Base-by-base conservation (phyloP, 37 sponge, comb jelly and placozoan genomes). In the Beroe forskalii region DNA sequence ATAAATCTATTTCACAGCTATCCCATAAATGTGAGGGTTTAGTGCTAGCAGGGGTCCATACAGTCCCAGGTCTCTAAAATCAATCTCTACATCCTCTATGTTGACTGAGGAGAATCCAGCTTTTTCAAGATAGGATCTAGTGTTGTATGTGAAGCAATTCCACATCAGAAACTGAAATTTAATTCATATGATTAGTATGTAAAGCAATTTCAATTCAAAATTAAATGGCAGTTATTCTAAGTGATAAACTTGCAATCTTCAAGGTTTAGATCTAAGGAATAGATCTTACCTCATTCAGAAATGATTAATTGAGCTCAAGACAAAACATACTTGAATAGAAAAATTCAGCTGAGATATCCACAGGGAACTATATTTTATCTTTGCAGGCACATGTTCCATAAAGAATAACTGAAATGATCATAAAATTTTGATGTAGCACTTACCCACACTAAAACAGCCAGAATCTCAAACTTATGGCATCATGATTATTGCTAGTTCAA, bases 331-430 rank as follows among this genome's bases (percentile, higher is more conserved):
- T 32, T 69, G 72, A 14, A 69, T 14, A 69, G 32, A 2, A 69
- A 36, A 69, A 37, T 69, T 69, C 36, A 69, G 27, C 72, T 69
- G 72, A 3, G 38, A 69, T 14, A 69, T 14, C 72, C 72, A 69
- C 28, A 36, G 32, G 19, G 4, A 12, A 9, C 38, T 69, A 33
- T 69, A 69, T 17, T 32, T 28, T 33, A 4, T 35, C 38, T 69
- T 33, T 19, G 72, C 32, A 2, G 12, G 27, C 38, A 69, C 72
- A 35, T 69, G 72, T 17, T 69, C 72, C 28, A 69, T 69, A 36
- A 69, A 69, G 38, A 32, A 69, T 32, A 69, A 14, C 72, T 69
- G 72, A 69, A 69, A 69, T 63, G 66, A 27, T 63, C 27, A 23
- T 17, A 55, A 55, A 55, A 19, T 55, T 55, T 55, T 55, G 9